Base-by-base conservation (phyloP, 2,113 vertebrate genomes). In the Malaclemys terrapin region DNA sequence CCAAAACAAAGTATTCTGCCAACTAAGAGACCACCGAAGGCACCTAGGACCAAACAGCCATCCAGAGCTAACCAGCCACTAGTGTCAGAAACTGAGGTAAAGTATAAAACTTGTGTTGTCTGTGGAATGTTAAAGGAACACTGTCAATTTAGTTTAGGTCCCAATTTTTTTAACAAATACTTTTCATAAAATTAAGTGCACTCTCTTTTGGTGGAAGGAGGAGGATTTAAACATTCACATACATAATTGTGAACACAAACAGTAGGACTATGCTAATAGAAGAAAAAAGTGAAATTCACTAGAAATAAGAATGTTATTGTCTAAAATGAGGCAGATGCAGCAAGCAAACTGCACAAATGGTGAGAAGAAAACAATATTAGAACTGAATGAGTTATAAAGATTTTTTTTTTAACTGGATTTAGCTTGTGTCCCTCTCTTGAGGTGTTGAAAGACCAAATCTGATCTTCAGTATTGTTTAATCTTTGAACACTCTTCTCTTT, bases 11-110 rank as follows among this genome's bases (percentile, higher is more conserved):
- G 49, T 89, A 76, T 95, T 9, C 96, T 98, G 0, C 84, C 98
- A 49, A 97, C 98, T 45, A 99, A 99, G 96, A 98, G 98, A 85
- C 98, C 98, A 38, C 98, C 98, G 1, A 99, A 99, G 96, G 99
- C 99, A 85, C 99, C 99, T 0, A 98, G 99, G 96, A 99, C 99
- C 50, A 99, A 99, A 95, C 99, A 99, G 89, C 99, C 99, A 0
- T 99, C 99, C 31, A 98, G 99, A 97, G 94, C 98, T 72, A 99
- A 99, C 91, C 98, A 99, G 89, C 99, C 99, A 0, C 87, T 96
- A 10, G 97, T 97, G 50, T 98, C 98, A 10, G 98, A 98, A 87
- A 98, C 94, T 79, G 90, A 98, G 99, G 99, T 99, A 98, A 98
- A 52, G 57, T 82, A 29, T 35, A 27, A 85, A 53, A 57, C 87